Evolutionary conservation across 2,888 invertebrate genomes (phyloP), one percentile per base, ranked within the genome.

Genomic region (Agonopterix alstromeriana): DNA sequence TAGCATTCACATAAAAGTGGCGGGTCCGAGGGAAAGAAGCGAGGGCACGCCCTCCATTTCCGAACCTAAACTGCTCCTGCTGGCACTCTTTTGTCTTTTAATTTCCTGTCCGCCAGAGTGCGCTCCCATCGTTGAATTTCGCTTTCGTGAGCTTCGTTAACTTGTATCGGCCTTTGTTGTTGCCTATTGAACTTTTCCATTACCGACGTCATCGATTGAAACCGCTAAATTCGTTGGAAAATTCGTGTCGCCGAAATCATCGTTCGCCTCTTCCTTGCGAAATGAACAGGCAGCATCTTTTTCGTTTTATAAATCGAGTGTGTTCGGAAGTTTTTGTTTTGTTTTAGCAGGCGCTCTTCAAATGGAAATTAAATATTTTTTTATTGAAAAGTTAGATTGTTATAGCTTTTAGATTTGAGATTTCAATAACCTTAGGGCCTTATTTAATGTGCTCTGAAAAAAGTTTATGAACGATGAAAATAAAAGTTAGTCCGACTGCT

Each of bases 31-130:
- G 70, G 70, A 77, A 79, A 76, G 73, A 72, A 65, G 65, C 59
- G 55, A 65, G 55, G 78, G 70, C 73, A 74, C 76, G 75, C 77
- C 82, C 76, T 75, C 78, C 69, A 80, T 84, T 86, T 84, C 82
- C 83, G 78, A 81, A 67, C 67, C 77, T 76, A 79, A 80, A 77
- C 83, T 82, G 80, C 77, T 79, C 77, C 65, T 70, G 70, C 71
- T 79, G 76, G 75, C 70, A 78, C 76, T 85, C 85, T 86, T 86
- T 88, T 88, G 86, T 88, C 85, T 84, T 85, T 85, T 87, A 85
- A 87, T 88, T 87, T 87, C 87, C 86, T 83, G 83, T 73, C 79
- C 79, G 73, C 75, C 70, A 77, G 75, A 80, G 77, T 75, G 74
- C 75, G 77, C 76, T 75, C 67, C 75, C 69, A 74, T 79, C 79